A percentile compares a stretch with the other conserved stretches of the same genome.
These are phyloP conservation scores for Phenganax marumi DNA, from an alignment of 92 coral and sea anemone genomes.

Conservation along the genomic window DNA sequence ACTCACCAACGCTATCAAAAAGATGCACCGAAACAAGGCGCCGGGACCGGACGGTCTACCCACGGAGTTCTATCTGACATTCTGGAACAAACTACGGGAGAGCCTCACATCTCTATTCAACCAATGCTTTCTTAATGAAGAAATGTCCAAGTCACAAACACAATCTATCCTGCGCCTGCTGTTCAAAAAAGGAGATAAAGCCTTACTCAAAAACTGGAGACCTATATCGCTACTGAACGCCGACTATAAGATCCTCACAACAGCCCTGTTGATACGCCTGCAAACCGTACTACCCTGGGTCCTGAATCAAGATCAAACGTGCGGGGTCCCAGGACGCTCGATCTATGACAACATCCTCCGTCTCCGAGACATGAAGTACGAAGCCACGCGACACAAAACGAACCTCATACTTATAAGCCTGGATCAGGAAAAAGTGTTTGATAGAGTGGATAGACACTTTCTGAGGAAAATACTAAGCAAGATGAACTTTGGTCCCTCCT, in stretches of 20 bases:
- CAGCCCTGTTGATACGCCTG: not conserved
- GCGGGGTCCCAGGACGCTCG: not conserved
- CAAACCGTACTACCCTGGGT: not conserved
- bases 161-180: not conserved
- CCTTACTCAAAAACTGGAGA: not conserved
- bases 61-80: not conserved
- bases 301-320: not conserved
- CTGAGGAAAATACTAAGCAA: slow-evolving; percentile 20
- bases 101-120: not conserved
- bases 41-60: not conserved
- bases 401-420: not conserved
- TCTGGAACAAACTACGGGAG: not conserved
- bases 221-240: not conserved
- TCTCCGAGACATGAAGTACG: slow-evolving; percentile 5
- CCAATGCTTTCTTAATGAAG: not conserved
- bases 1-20: not conserved
- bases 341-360: slow-evolving; percentile 20
- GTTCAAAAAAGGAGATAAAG: not conserved
- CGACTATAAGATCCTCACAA: not conserved
- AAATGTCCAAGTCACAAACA: not conserved
- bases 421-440: slow-evolving; percentile 6
- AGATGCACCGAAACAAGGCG: not conserved
- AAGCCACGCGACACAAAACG: not conserved
- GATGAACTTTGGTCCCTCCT: slow-evolving; percentile 47
- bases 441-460: slow-evolving; percentile 8